These are phyloP conservation scores for Acanthoscelides obtectus DNA, from an alignment of 2,888 invertebrate genomes.

Conservation along the genomic window DNA sequence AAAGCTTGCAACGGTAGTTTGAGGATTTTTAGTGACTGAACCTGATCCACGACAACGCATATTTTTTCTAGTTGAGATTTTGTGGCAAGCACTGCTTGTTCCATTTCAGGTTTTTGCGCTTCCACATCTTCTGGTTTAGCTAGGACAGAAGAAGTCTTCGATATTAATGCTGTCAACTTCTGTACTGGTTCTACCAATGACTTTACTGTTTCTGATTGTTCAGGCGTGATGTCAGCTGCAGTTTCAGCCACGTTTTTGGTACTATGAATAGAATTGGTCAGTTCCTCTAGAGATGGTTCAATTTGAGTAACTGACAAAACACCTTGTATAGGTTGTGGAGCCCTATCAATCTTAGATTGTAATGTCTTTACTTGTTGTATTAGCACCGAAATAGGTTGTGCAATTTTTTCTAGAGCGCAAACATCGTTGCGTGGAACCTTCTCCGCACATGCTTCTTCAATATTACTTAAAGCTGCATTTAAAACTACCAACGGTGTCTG, in stretches of 20 bases:
- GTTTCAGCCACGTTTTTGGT: neutral
- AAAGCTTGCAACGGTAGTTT: neutral
- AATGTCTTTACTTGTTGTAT: neutral
- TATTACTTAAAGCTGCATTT: neutral
- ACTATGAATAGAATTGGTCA: neutral
- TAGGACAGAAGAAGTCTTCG: slow-evolving; percentile 12
- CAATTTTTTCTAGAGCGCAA: neutral
- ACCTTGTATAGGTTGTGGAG: neutral
- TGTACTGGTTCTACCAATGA: neutral
- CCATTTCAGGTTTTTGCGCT: slow-evolving; percentile 18
- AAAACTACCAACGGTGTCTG: neutral
- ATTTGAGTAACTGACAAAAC: neutral
- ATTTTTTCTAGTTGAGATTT: slow-evolving; percentile 16
- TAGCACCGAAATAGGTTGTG: neutral
- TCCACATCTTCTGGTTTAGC: slow-evolving; percentile 18
- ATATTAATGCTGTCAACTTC: slow-evolving; percentile 15
- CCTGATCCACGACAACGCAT: neutral
- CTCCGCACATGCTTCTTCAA: neutral
- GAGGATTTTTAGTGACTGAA: neutral
- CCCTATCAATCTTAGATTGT: neutral
- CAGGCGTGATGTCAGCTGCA: neutral
- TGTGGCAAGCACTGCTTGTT: slow-evolving; percentile 17
- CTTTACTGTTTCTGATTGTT: neutral
- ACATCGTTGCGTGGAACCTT: neutral
- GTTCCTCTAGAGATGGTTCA: neutral